A percentile compares a stretch with the other conserved stretches of the same genome.
Conservation (phyloP, 2,113 vertebrate genomes). For the Oncorhynchus mykiss region DNA sequence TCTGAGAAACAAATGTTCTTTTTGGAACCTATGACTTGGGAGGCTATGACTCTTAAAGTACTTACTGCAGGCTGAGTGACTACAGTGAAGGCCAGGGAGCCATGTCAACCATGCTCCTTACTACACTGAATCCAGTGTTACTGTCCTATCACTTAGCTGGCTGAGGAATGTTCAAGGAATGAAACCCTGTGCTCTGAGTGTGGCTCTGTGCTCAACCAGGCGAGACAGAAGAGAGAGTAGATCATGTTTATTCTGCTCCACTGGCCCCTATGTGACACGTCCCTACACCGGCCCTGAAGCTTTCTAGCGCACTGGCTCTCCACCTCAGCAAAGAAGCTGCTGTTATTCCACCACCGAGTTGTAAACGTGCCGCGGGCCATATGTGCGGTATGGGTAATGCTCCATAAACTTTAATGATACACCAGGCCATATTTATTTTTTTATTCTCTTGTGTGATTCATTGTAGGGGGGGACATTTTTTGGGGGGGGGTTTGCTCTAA, state of each 20-base stretch:
- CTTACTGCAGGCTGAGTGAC: slow-evolving; percentile 29
- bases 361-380: slow-evolving; percentile 67
- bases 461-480: not conserved
- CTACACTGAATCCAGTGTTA: not conserved
- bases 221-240: not conserved
- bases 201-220: not conserved
- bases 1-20: slow-evolving; percentile 35
- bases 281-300: not conserved
- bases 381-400: slow-evolving; percentile 69
- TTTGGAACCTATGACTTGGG: slow-evolving; percentile 47
- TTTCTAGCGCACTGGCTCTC: slow-evolving; percentile 27
- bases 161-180: not conserved
- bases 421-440: slow-evolving; percentile 65
- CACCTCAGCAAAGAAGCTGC: slow-evolving; percentile 50
- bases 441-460: slow-evolving; percentile 59
- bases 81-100: not conserved
- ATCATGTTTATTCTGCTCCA: not conserved
- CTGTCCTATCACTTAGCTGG: not conserved
- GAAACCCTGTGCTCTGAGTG: not conserved
- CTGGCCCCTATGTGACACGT: not conserved
- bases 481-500: slow-evolving; percentile 31
- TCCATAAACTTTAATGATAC: slow-evolving; percentile 75
- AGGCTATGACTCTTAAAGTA: slow-evolving; percentile 31
- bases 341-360: slow-evolving; percentile 63
- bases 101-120: not conserved